Evolutionary conservation across 2,797 vertebrate species (phyloP).

Genomic region (Crenuchus spilurus): DNA sequence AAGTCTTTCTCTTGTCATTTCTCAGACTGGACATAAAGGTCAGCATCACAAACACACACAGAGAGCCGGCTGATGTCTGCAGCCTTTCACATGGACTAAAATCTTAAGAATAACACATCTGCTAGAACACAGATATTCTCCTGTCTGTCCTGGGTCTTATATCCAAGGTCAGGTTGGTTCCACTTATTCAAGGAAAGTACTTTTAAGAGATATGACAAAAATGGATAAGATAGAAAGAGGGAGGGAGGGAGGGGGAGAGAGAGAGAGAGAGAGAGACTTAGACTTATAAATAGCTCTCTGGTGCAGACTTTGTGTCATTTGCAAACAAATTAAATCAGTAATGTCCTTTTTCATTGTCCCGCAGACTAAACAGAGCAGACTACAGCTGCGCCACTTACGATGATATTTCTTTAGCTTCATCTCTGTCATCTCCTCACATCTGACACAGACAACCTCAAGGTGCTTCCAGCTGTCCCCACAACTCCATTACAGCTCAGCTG

Average conservation of each 20-base stretch:
- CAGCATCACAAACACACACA: conserved; percentile 1
- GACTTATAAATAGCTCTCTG: conserved; percentile 46
- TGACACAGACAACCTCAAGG: too few relatives aligned
- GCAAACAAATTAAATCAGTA: conserved; percentile 53
- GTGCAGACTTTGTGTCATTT: conserved; percentile 32
- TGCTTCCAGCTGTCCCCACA: neutral
- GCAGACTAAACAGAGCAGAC: conserved; percentile 2
- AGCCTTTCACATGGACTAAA: neutral
- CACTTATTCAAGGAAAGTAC: too few relatives aligned
- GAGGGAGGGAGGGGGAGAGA: neutral
- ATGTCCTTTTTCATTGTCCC: conserved; percentile 41
- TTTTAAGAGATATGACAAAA: neutral
- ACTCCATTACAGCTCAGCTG: conserved; percentile 22
- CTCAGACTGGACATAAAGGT: conserved; percentile 20
- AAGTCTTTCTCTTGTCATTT: neutral
- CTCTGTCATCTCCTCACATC: neutral
- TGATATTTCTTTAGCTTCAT: neutral
- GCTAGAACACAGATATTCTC: neutral
- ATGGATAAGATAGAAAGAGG: neutral
- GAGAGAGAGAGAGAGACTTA: conserved; percentile 19
- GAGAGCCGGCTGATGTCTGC: neutral
- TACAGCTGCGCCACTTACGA: neutral
- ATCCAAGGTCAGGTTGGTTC: conserved; percentile 23
- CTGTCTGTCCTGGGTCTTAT: neutral
- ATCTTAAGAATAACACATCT: neutral